Conservation (phyloP, 2,888 invertebrate genomes). For the Sesia bembeciformis region DNA sequence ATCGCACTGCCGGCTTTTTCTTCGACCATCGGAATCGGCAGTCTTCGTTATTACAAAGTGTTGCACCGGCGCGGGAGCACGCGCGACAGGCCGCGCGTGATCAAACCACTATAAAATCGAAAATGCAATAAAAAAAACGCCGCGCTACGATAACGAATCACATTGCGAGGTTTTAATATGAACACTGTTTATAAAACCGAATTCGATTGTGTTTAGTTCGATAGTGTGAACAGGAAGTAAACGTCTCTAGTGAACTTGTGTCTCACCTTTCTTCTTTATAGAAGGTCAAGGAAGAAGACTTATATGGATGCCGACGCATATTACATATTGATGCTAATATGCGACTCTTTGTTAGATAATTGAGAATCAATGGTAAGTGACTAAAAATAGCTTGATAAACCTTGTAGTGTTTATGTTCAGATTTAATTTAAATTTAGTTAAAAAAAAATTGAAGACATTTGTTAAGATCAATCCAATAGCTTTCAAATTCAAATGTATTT, state of each 20-base stretch:
- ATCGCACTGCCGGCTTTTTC: constrained; percentile 6
- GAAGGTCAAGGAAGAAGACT: neutral
- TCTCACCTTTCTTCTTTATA: neutral
- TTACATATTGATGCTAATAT: neutral
- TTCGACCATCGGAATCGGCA: constrained; percentile 3
- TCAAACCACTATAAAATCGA: constrained; percentile 15
- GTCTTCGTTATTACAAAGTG: constrained; percentile 39
- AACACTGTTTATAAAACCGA: neutral
- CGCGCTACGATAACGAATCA: neutral
- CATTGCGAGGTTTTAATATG: neutral
- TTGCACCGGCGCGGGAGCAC: constrained; percentile 48
- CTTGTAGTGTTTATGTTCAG: too few species aligned
- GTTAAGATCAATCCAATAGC: too few species aligned
- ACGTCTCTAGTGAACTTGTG: neutral
- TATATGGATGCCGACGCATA: neutral
- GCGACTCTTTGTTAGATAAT: too few species aligned
- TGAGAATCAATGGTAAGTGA: too few species aligned
- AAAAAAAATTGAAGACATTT: too few species aligned
- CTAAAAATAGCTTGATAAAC: too few species aligned
- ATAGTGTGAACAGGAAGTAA: neutral
- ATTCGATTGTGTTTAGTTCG: neutral
- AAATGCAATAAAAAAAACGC: constrained; percentile 4
- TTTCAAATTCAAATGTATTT: too few species aligned
- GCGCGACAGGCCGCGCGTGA: constrained; percentile 26
- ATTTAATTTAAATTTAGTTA: too few species aligned